Evolutionary conservation across 1,140 invertebrate species (phyloP).

Genomic region (Trichonephila clavipes): DNA sequence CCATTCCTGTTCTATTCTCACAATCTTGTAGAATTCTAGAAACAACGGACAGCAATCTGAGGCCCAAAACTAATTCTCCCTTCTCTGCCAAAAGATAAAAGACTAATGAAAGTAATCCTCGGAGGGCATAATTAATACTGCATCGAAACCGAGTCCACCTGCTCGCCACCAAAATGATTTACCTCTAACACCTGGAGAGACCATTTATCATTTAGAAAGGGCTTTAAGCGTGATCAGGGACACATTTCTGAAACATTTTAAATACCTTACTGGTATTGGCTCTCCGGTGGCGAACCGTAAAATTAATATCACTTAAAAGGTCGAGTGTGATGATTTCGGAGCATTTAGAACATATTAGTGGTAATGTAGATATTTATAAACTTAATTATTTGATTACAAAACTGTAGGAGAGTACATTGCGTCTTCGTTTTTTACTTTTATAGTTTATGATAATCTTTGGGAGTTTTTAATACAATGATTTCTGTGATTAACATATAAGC

Average conservation of each 20-base stretch:
- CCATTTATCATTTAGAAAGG: neutral
- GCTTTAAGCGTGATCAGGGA: neutral
- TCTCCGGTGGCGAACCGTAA: neutral
- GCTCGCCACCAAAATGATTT: neutral
- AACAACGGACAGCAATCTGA: neutral
- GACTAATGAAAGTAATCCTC: neutral
- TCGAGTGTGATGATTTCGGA: neutral
- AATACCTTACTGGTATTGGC: neutral
- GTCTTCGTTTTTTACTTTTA: too few relatives aligned
- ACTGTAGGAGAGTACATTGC: too few relatives aligned
- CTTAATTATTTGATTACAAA: too few relatives aligned
- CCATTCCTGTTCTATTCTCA: too few relatives aligned
- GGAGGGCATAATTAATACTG: neutral
- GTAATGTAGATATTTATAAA: too few relatives aligned
- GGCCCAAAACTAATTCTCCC: neutral
- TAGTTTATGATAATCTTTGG: too few relatives aligned
- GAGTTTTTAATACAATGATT: too few relatives aligned
- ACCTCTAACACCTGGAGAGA: neutral
- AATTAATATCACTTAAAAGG: neutral
- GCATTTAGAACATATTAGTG: neutral
- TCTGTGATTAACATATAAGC: too few relatives aligned
- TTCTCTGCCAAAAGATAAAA: neutral
- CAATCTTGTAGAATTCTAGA: too few relatives aligned
- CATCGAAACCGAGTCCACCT: neutral
- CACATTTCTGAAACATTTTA: neutral